Evolutionary conservation across 1,140 invertebrate species (phyloP).

Genomic region (Cotesia glomerata): DNA sequence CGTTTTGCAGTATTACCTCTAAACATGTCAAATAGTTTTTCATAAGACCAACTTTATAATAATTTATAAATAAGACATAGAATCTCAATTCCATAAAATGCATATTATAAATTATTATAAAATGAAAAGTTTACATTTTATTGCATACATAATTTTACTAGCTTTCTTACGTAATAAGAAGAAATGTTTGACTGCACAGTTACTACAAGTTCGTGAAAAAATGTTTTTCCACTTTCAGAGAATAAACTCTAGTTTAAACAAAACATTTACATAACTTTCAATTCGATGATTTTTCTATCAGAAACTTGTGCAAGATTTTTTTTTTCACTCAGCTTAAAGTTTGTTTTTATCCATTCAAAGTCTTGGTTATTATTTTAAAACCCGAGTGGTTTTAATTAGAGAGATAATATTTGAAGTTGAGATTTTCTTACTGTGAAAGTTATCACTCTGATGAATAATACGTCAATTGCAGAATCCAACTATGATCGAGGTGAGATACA

Average conservation of each 20-base stretch:
- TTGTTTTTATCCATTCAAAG: not conserved
- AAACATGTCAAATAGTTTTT: no score
- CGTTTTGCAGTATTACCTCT: no score
- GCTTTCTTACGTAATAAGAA: no score
- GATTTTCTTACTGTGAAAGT: not conserved
- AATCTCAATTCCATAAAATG: no score
- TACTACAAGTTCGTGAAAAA: constrained; percentile 10
- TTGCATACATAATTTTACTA: no score
- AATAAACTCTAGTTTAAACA: not conserved
- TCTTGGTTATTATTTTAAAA: not conserved
- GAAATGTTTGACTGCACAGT: not conserved
- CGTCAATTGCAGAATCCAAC: constrained; percentile 3
- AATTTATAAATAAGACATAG: no score
- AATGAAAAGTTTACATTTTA: no score
- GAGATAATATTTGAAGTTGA: constrained; percentile 14
- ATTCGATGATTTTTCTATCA: not conserved
- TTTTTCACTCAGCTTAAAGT: not conserved
- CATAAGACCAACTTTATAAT: no score
- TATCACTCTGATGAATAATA: not conserved
- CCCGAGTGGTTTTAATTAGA: constrained; percentile 10
- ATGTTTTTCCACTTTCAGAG: not conserved
- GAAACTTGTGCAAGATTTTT: not conserved
- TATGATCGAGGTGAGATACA: not conserved
- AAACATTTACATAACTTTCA: constrained; percentile 7
- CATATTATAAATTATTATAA: no score